A percentile compares a stretch with the other conserved stretches of the same genome.
phyloP scores from a whole-genome alignment of 2,888 invertebrate species.

The Bibio marci region DNA sequence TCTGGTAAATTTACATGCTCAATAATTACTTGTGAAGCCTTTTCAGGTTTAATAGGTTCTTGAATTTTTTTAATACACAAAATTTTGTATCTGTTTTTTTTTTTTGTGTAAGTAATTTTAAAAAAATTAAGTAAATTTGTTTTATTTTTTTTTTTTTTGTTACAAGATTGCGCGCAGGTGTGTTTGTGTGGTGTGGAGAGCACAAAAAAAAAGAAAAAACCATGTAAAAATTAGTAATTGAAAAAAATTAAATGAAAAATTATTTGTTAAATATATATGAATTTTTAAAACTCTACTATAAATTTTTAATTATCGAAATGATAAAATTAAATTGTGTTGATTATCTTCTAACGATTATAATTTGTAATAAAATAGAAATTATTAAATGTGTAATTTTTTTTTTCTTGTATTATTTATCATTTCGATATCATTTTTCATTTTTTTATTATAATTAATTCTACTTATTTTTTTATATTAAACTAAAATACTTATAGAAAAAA shows the following conservation, averaged over 20 bases:
- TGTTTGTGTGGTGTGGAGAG: neutral
- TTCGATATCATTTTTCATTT: too few relatives aligned
- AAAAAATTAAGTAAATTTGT: conserved; percentile 5
- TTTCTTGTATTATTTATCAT: too few relatives aligned
- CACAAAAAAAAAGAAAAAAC: neutral
- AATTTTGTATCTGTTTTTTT: conserved; percentile 90
- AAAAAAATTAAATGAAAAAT: conserved; percentile 1
- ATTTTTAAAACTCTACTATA: too few relatives aligned
- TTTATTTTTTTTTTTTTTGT: conserved; percentile 1
- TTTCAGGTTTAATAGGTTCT: conserved; percentile 53
- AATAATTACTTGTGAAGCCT: conserved; percentile 70
- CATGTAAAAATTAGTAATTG: neutral
- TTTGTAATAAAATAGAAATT: too few relatives aligned
- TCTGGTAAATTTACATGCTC: conserved; percentile 69
- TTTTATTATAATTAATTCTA: too few relatives aligned
- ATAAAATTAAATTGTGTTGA: too few relatives aligned
- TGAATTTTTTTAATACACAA: conserved; percentile 83
- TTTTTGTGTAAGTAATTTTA: conserved; percentile 10
- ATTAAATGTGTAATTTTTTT: too few relatives aligned
- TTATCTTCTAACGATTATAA: too few relatives aligned
- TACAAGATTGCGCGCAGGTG: neutral
- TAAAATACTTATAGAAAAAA: too few relatives aligned
- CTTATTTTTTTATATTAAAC: too few relatives aligned
- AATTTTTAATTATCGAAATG: too few relatives aligned
- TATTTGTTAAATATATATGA: neutral